Conservation (phyloP, 1,140 invertebrate species). For the Euura lappo region DNA sequence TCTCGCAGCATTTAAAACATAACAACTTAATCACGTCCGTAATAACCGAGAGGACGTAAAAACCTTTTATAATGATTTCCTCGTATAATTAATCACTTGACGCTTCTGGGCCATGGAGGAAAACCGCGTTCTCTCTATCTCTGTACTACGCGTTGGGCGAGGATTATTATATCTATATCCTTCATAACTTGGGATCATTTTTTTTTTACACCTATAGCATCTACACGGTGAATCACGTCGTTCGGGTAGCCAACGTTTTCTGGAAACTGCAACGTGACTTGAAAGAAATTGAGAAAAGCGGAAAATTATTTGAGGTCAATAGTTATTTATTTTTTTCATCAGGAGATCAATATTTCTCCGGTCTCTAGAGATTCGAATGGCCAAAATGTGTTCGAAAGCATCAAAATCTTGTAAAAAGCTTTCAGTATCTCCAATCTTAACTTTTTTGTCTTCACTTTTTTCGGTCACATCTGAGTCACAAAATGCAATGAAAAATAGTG, state of each 20-base stretch:
- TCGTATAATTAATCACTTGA: conserved; percentile 7
- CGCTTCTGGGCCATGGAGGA: background rate
- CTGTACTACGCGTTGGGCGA: background rate
- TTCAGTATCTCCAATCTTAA: too few relatives aligned
- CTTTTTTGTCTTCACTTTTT: too few relatives aligned
- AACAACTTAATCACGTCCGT: conserved; percentile 7
- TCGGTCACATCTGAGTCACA: too few relatives aligned
- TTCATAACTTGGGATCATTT: background rate
- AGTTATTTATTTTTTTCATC: too few relatives aligned
- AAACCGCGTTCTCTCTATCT: background rate
- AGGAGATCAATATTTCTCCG: too few relatives aligned
- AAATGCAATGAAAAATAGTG: too few relatives aligned
- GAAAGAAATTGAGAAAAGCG: background rate
- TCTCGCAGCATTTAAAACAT: background rate
- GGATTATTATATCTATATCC: background rate
- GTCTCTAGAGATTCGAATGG: too few relatives aligned
- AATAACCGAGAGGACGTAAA: background rate
- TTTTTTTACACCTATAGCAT: background rate
- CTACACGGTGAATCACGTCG: background rate
- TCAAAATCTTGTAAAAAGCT: too few relatives aligned
- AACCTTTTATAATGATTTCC: conserved; percentile 7
- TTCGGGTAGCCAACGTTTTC: background rate
- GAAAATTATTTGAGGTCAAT: too few relatives aligned
- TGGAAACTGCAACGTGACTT: background rate
- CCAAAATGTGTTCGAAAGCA: too few relatives aligned